A percentile compares a stretch with the other conserved stretches of the same genome.
phyloP scores from a whole-genome alignment of 2,797 vertebrate genomes.

The Paratrypauchen microcephalus region DNA sequence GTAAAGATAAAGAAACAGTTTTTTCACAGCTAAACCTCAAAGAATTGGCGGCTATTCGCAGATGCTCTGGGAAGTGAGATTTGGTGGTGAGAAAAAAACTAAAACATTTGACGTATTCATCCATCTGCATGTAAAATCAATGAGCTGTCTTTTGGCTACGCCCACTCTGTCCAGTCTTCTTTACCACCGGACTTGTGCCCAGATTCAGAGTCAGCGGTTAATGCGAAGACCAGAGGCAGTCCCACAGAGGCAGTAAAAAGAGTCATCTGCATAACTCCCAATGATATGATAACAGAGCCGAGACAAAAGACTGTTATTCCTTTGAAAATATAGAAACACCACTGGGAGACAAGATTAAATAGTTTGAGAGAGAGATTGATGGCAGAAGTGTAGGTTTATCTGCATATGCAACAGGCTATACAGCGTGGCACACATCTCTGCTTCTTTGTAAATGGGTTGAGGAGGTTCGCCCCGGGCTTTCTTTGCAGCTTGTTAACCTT shows the following conservation, averaged over 20 bases:
- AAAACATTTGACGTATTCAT: conserved; percentile 71
- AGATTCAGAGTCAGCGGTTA: conserved; percentile 33
- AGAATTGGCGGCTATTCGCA: conserved; percentile 62
- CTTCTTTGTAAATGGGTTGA: conserved; percentile 48
- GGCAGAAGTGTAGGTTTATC: conserved; percentile 27
- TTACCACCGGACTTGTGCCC: conserved; percentile 24
- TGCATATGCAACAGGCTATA: conserved; percentile 6
- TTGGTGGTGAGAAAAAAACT: conserved; percentile 34
- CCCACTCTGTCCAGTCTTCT: conserved; percentile 34
- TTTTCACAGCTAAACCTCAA: conserved; percentile 56
- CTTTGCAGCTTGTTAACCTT: conserved; percentile 74
- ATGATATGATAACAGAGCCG: conserved; percentile 26
- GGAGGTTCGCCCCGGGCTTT: conserved; percentile 46
- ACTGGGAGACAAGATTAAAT: conserved; percentile 30
- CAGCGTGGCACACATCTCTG: conserved; percentile 19
- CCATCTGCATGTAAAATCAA: conserved; percentile 70
- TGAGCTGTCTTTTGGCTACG: conserved; percentile 56
- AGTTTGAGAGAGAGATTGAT: conserved; percentile 15
- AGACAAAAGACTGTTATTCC: conserved; percentile 30
- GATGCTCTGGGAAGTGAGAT: conserved; percentile 51
- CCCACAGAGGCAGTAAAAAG: conserved; percentile 42
- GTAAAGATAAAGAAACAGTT: conserved; percentile 2
- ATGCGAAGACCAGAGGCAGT: conserved; percentile 25
- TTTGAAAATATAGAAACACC: conserved; percentile 25
- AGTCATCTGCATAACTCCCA: conserved; percentile 32